Base-by-base conservation (phyloP, 1,140 invertebrate genomes). In the Leptonema lineaticorne region DNA sequence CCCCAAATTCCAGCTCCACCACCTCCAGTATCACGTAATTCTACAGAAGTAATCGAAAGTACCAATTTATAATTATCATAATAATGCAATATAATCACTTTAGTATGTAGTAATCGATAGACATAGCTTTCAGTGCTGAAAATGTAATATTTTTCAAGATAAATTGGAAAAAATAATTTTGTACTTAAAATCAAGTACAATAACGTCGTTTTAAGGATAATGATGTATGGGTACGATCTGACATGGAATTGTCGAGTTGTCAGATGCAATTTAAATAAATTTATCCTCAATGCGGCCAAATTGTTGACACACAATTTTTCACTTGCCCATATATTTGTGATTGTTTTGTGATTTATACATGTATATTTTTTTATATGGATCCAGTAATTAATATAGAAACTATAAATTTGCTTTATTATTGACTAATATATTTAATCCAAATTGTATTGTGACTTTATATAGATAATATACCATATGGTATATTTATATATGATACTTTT, bases 1-100 rank as follows among this genome's bases (percentile, higher is more conserved):
- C 75, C 74, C 22, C 75, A 75, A 63, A 75, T 76, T 0, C 78
- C 78, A 14, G 73, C 69, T 7, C 71, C 75, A 56, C 78, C 78
- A 48, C 79, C 79, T 18, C 77, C 77, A 11, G 48, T 26, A 26
- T 30, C 65, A 22, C 41, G 50, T 37, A 33, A 50, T 16, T 57
- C 48, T 8, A 24, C 70, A 1, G 70, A 65, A 1, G 30, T 20
- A 1, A 30, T 48, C 1, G 71, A 73, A 22, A 73, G 71, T 29
- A 73, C 71, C n/a, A 53, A 73, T 48, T 62, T 73, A 33, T 73
- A 65, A 68, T 53, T 53, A n/a, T n/a, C n/a, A n/a, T n/a, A n/a
- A n/a, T n/a, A n/a, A n/a, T n/a, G n/a, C n/a, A n/a, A n/a, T n/a
- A 16, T 9, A 41, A 41, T 41, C 16, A 16, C 37, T 41, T 41